Evolutionary conservation across 2,113 vertebrate genomes (phyloP), one percentile per base, ranked within the genome.

Genomic region (Myotis brandtii): DNA sequence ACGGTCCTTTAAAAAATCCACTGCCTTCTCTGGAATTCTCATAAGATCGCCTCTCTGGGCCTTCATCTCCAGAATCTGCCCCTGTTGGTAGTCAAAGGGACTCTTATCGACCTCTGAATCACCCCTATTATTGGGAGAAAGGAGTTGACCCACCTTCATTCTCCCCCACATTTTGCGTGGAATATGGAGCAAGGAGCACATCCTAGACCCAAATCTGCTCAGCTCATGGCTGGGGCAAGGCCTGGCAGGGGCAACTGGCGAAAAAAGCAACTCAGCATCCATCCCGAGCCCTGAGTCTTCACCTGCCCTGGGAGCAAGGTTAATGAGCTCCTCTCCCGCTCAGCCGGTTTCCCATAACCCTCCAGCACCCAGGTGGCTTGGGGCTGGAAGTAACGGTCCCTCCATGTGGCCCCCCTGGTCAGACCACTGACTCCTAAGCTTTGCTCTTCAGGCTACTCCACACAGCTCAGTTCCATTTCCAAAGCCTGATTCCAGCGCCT

Each of bases 281-380:
- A 17, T 85, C 34, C 77, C 1, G 13, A 95, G 79, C 20, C 52
- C 56, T 46, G 82, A 83, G 62, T 85, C 76, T 86, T 32, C 32
- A 66, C 77, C 40, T 82, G 88, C 66, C 52, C 85, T 62, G 76
- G 70, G 54, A 95, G 50, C 66, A 69, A 94, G 62, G 93, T 88
- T 83, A 80, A 91, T 84, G 69, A 95, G 80, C 56, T 93, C 86
- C 67, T 59, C 30, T 70, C 86, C 32, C 32, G 52, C 56, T 77
- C 70, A 91, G 67, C 66, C 7, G 5, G 46, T 76, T 93, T 87
- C 75, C 82, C 75, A 93, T 87, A 89, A 66, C 32, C 73, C 3
- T 1, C 25, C 13, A 1, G 76, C 48, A 82, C 93, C 91, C 77
- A 93, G 89, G 94, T 79, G 89, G 81, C 40, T 95, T 85, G 89